Percentiles rank a stretch among this genome's conserved stretches.
These are phyloP conservation scores for Cervus canadensis DNA, from an alignment of 2,113 vertebrate species.

Conservation along the genomic window DNA sequence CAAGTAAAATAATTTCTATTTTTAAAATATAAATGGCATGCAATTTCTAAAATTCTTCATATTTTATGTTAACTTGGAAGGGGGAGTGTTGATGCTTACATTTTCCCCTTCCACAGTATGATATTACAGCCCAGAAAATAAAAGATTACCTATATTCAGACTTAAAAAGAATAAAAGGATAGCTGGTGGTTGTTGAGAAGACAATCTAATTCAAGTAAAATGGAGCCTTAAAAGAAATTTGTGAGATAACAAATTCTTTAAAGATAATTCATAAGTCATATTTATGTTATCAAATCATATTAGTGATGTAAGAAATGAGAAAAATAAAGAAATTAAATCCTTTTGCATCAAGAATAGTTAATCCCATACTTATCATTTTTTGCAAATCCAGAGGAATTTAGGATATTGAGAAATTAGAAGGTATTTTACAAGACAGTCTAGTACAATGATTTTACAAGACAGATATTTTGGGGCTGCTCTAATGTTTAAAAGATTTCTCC, in stretches of 20 bases:
- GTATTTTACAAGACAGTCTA: neutral
- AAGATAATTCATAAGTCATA: neutral
- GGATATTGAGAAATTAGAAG: neutral
- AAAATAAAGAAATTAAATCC: neutral
- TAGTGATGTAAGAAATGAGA: neutral
- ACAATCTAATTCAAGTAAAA: neutral
- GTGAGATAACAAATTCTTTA: neutral
- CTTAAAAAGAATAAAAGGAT: neutral
- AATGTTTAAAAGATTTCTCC: neutral
- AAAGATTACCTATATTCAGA: neutral
- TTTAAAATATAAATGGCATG: neutral
- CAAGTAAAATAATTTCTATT: constrained; percentile 33
- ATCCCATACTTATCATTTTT: neutral
- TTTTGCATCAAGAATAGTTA: neutral
- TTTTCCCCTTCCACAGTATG: neutral
- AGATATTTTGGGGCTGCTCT: neutral
- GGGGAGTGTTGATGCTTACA: neutral
- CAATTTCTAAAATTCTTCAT: neutral
- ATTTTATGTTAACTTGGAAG: neutral
- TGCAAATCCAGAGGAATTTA: neutral
- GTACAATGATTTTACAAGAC: neutral
- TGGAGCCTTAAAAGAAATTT: neutral
- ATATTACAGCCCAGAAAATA: neutral
- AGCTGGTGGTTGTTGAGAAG: neutral
- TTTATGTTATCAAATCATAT: neutral